Percentiles rank a stretch among this genome's conserved stretches.
Evolutionary conservation across 2,113 vertebrate species (phyloP).

Genomic region (Lophotis ruficrista): DNA sequence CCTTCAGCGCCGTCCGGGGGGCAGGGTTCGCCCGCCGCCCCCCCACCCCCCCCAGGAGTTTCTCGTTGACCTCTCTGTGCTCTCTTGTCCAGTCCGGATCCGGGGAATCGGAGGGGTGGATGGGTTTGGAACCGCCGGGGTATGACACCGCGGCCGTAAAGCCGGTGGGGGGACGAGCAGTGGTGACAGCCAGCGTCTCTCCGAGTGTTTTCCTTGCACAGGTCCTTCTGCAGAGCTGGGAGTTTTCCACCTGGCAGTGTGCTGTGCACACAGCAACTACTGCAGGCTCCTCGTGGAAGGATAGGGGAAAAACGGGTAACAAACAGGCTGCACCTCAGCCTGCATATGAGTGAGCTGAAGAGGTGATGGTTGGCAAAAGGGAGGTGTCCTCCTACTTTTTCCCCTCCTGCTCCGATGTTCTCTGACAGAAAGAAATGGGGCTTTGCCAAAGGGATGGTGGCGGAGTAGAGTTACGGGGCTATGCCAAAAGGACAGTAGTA

Average conservation of each 20-base stretch:
- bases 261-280: not conserved
- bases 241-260: not conserved
- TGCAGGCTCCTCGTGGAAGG: not conserved
- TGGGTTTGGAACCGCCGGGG: not conserved
- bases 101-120: not conserved
- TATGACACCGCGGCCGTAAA: not conserved
- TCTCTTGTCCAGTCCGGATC: not conserved
- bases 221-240: not conserved
- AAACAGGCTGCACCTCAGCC: not conserved
- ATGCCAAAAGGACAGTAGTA: not conserved
- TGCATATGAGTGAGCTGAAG: not conserved
- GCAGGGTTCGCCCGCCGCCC: not conserved
- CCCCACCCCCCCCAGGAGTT: rapidly evolving
- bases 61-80: rapidly evolving
- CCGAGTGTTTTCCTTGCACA: not conserved
- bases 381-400: not conserved
- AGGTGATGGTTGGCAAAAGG: not conserved
- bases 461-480: not conserved
- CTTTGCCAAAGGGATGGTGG: not conserved
- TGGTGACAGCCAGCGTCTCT: not conserved
- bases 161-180: not conserved
- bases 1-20: not conserved
- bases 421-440: not conserved
- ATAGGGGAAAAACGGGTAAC: not conserved
- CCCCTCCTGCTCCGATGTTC: not conserved